Base-by-base conservation (phyloP, 92 coral and sea anemone species). In the Epizoanthus illoricatus region DNA sequence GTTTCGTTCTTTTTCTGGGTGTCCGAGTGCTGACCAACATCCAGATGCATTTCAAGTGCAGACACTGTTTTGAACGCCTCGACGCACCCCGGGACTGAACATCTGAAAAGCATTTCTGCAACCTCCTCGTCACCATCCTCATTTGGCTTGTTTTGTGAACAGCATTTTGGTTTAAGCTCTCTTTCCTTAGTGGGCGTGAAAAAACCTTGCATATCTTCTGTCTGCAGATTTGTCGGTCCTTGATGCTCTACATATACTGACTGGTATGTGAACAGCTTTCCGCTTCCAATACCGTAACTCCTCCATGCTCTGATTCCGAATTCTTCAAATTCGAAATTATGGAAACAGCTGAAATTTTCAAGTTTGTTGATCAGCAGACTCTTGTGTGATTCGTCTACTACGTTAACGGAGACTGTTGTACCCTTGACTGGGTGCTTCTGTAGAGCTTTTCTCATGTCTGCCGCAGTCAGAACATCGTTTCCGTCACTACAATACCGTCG, bases 291-390 rank as follows among this genome's bases (percentile, higher is more conserved):
- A 18, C 63, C 83, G 81, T 76, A 79, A 64, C 71, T 67, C 39
- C 71, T 79, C 71, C 88, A 65, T 33, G 79, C 78, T 20, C 84
- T 63, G 19, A 85, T 60, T 69, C 88, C 84, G 12, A 80, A 55
- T 15, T 69, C 58, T 72, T 85, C 88, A 85, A 55, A 85, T 33
- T 39, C 19, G 72, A 85, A 85, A 70, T 85, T 68, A 62, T 85
- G 88, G 80, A 85, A 85, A 43, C 79, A 47, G 47, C 88, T 74
- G 67, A 86, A 86, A 57, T 80, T 75, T 36, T 82, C 86, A 71
- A 70, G 39, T 85, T 85, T 85, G 9, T 85, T 64, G 54, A 85
- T 17, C 66, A 23, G 24, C 40, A 85, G 75, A 42, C 65, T 75
- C 42, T 65, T 84, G n/a, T 84, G 74, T 42, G 87, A 36, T 43